Evolutionary conservation across 2,888 invertebrate genomes (phyloP), one percentile per base, ranked within the genome.

Genomic region (Syrista parreyssii): DNA sequence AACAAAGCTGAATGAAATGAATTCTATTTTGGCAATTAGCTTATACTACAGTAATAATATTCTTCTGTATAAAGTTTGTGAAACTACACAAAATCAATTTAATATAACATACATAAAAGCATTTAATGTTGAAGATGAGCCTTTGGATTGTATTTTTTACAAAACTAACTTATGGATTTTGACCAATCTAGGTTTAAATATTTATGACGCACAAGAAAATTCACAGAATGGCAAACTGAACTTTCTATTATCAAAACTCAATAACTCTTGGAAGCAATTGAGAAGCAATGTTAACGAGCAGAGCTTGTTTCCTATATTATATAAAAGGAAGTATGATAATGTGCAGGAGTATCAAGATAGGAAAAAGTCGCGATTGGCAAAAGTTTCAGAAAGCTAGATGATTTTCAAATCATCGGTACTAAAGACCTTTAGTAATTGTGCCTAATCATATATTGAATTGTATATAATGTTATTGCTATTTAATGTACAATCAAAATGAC

Each of bases 261-360:
- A 89, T 83, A 82, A 80, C 35, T 82, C 80, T 30, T 91, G 89
- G 90, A 84, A 78, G 23, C 83, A 77, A 34, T 72, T 87, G 23
- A 86, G 85, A 77, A 85, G 75, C 75, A 83, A 83, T 79, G 82
- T 78, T 11, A 82, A 82, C 68, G 82, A 82, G 35, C 84, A 83
- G 76, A 85, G 85, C 77, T 82, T 89, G 76, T 86, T 89, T 81
- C 90, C 85, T 73, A 86, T 94, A 77, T 93, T 96, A 85, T 96
- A 95, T 86, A 97, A 96, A 91, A 94, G 95, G 85, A 96, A 95
- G 87, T 96, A 94, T 92, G 96, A 97, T 89, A 96, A 96, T 93
- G 94, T 96, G 12, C 95, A 95, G 88, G 96, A 96, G 85, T 97
- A 96, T 91, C 93, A 95, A 87, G 95, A 95, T 89, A 94, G 95